These are phyloP conservation scores for Syrmaticus mikado DNA, from an alignment of 2,113 vertebrate genomes.

Conservation along the genomic window DNA sequence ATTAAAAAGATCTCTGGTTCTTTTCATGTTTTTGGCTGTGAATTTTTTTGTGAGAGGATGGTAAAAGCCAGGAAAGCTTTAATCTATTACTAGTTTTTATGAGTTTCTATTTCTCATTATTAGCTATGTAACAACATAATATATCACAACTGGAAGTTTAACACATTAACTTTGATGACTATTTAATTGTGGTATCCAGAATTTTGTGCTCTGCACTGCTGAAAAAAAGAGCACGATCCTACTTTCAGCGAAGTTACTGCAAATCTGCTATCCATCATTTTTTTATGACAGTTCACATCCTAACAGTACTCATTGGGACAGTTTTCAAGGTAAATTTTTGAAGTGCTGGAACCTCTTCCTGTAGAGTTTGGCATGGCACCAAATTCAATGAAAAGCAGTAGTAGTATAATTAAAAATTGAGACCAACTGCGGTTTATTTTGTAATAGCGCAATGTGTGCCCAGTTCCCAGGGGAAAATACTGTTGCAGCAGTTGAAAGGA, in stretches of 20 bases:
- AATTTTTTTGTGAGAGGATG: not conserved
- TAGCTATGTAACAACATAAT: not conserved
- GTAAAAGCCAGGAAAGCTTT: not conserved
- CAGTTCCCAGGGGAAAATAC: not conserved
- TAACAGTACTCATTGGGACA: not conserved
- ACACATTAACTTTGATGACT: not conserved
- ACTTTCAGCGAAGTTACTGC: not conserved
- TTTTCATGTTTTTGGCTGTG: not conserved
- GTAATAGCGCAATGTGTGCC: not conserved
- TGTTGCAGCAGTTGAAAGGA: constrained; percentile 49
- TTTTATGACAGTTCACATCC: not conserved
- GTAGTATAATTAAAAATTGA: not conserved
- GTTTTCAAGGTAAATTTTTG: not conserved
- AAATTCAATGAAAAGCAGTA: constrained; percentile 6
- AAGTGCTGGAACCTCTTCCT: not conserved
- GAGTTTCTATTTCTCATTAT: not conserved
- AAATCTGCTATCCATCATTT: not conserved
- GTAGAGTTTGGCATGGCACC: not conserved
- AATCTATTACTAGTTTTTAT: not conserved
- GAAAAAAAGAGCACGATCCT: not conserved
- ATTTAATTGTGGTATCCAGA: not conserved
- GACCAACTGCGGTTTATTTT: not conserved
- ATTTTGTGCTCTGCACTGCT: not conserved
- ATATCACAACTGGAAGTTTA: not conserved
- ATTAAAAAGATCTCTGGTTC: not conserved